A percentile compares a stretch with the other conserved stretches of the same genome.
Conservation (phyloP, 2,797 vertebrate species). For the Pyrrhura leucotis region DNA sequence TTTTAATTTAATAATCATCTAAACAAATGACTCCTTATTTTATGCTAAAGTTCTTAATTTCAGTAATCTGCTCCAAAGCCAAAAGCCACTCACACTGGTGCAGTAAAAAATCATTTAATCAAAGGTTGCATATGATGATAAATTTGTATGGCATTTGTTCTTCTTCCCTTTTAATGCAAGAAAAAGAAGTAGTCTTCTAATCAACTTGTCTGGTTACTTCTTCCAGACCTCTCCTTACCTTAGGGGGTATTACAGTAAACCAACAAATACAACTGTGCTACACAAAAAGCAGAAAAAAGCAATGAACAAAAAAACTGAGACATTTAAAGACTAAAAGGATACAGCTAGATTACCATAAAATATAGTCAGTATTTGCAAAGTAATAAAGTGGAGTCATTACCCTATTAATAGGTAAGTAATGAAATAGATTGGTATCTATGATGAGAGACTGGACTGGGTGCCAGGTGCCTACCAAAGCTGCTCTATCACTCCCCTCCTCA, state of each 20-base stretch:
- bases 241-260: neutral
- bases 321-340: neutral
- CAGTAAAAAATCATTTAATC: slow-evolving; percentile 30
- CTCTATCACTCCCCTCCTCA: neutral
- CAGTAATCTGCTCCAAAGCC: slow-evolving; percentile 9
- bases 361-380: neutral
- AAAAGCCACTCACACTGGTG: slow-evolving; percentile 11
- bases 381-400: neutral
- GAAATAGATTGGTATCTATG: neutral
- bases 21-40: slow-evolving; percentile 48
- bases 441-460: neutral
- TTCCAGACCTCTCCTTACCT: slow-evolving; percentile 5
- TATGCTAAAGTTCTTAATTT: slow-evolving; percentile 41
- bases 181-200: slow-evolving; percentile 13
- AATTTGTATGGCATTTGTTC: slow-evolving; percentile 41
- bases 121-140: slow-evolving; percentile 53
- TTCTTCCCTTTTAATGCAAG: slow-evolving; percentile 7
- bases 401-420: neutral
- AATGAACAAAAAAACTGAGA: neutral
- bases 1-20: slow-evolving; percentile 51
- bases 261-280: neutral
- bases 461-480: neutral
- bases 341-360: neutral
- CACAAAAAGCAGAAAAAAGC: neutral
- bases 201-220: slow-evolving; percentile 11